phyloP scores from a whole-genome alignment of 2,888 invertebrate genomes.

The Epinotia bilunana region DNA sequence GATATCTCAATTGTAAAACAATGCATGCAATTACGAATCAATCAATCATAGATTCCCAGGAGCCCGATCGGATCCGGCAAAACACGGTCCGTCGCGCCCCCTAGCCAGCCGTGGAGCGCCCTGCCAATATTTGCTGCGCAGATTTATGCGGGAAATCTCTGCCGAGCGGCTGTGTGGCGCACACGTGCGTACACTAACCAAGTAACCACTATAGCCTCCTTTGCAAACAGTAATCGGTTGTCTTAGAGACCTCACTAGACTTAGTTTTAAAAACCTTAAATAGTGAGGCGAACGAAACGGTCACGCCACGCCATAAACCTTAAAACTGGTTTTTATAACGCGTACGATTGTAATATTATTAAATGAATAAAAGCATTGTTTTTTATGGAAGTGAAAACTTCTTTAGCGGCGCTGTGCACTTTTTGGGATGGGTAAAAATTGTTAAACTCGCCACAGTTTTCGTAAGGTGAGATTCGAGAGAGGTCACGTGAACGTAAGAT shows the following conservation, averaged over 20 bases:
- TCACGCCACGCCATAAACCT: no score
- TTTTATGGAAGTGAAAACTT: no score
- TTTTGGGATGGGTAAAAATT: no score
- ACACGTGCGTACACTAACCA: slow-evolving; percentile 3
- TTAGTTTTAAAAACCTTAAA: no score
- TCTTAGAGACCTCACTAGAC: neutral
- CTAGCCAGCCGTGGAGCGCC: neutral
- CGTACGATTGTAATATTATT: no score
- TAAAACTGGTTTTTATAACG: no score
- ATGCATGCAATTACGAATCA: neutral
- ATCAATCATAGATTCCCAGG: neutral
- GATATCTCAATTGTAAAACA: neutral
- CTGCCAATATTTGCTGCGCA: neutral
- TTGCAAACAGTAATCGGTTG: neutral
- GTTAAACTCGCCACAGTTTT: no score
- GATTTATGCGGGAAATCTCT: neutral
- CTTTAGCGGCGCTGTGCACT: no score
- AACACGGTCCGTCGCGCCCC: neutral
- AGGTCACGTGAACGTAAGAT: no score
- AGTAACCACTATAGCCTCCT: neutral
- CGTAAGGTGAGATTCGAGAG: no score
- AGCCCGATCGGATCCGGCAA: neutral
- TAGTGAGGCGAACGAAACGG: no score
- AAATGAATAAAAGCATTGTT: no score
- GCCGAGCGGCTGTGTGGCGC: neutral